These are phyloP conservation scores for Nesospiza acunhae DNA, from an alignment of 2,113 vertebrate genomes.

Conservation along the genomic window DNA sequence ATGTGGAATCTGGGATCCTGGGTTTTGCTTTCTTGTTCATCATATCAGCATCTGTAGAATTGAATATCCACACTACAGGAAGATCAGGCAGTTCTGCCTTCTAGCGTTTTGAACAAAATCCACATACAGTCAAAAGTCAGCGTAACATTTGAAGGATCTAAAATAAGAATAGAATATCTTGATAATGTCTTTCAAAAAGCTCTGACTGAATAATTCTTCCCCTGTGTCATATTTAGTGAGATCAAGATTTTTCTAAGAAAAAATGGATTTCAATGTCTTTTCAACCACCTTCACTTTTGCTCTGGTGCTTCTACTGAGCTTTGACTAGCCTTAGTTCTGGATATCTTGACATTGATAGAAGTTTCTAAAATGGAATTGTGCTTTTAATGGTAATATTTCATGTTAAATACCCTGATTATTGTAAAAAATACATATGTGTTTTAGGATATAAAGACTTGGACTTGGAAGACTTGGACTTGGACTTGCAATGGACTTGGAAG, in stretches of 20 bases:
- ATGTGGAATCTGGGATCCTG: neutral
- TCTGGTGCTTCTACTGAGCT: neutral
- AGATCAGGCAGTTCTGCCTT: neutral
- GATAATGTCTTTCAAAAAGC: neutral
- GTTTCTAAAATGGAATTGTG: neutral
- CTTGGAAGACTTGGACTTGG: no score
- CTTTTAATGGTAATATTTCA: neutral
- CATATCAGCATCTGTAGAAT: neutral
- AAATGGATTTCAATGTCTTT: neutral
- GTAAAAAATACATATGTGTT: neutral
- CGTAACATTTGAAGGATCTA: neutral
- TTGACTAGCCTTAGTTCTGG: neutral
- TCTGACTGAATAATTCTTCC: neutral
- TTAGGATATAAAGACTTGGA: neutral
- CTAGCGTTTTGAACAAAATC: neutral
- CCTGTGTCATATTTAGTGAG: neutral
- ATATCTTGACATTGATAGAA: neutral
- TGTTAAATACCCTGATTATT: neutral
- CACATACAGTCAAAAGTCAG: neutral
- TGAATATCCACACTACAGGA: neutral
- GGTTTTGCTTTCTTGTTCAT: neutral
- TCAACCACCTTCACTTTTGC: neutral
- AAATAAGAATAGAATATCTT: neutral
- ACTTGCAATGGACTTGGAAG: neutral
- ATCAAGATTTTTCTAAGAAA: neutral